Evolutionary conservation across 2,797 vertebrate species (phyloP).

Genomic region (Natrix natrix): DNA sequence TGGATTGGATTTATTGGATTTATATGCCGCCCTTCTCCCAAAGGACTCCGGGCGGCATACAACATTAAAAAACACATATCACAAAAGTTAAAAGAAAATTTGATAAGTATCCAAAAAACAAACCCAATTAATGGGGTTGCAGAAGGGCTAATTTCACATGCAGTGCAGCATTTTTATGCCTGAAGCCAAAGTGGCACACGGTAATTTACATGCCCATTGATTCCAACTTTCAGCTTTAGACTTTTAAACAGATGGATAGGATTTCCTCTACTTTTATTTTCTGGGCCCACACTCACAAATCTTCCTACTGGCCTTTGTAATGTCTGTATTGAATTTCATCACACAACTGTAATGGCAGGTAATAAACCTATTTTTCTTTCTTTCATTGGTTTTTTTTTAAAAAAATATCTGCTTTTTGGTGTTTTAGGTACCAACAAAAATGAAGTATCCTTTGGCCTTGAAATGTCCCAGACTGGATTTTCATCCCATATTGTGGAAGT

Average conservation of each 20-base stretch:
- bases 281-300: neutral
- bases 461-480: slow-evolving; percentile 99
- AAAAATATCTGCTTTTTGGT: neutral
- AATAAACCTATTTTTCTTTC: neutral
- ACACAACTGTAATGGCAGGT: neutral
- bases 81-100: too few relatives aligned
- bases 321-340: neutral
- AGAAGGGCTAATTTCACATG: neutral
- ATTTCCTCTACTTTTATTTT: neutral
- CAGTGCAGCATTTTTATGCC: neutral
- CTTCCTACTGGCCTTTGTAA: neutral
- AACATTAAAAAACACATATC: too few relatives aligned
- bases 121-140: neutral
- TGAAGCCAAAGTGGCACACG: neutral
- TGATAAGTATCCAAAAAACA: too few relatives aligned
- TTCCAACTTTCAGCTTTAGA: neutral
- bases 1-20: too few relatives aligned
- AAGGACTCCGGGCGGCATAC: too few relatives aligned
- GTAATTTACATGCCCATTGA: neutral
- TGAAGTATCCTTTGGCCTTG: slow-evolving; percentile 94
- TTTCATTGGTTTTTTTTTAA: neutral
- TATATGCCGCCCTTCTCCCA: too few relatives aligned
- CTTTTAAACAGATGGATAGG: neutral
- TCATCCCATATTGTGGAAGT: slow-evolving; percentile 96
- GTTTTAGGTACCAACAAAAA: slow-evolving; percentile 92